These are phyloP conservation scores for Gymnosoma rotundatum DNA, from an alignment of 2,888 invertebrate species.

Conservation along the genomic window DNA sequence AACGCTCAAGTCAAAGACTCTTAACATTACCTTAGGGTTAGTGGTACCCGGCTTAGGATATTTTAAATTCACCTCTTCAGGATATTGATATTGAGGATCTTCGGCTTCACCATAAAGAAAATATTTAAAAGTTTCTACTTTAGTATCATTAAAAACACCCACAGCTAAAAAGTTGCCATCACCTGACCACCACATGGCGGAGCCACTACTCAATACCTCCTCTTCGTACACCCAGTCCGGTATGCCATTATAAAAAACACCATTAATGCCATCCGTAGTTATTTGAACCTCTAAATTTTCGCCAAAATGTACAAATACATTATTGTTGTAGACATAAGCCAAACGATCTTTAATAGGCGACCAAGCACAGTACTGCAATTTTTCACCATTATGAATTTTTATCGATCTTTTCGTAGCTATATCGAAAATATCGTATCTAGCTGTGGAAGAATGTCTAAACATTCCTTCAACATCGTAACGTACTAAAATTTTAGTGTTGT, in stretches of 20 bases:
- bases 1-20: slow-evolving; percentile 84
- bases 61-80: slow-evolving; percentile 85
- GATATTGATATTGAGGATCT: slow-evolving; percentile 86
- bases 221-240: slow-evolving; percentile 98
- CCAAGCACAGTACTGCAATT: slow-evolving; percentile 86
- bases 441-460: slow-evolving; percentile 86
- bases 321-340: slow-evolving; percentile 87
- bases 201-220: slow-evolving; percentile 88
- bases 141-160: slow-evolving; percentile 88
- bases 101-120: slow-evolving; percentile 86
- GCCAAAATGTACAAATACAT: slow-evolving; percentile 84
- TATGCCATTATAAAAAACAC: slow-evolving; percentile 90
- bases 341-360: slow-evolving; percentile 83
- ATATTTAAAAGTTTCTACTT: slow-evolving; percentile 86
- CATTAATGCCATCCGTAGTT: slow-evolving; percentile 85
- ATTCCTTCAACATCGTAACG: slow-evolving; percentile 77
- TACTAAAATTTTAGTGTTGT: slow-evolving; percentile 78
- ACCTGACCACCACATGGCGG: slow-evolving; percentile 91
- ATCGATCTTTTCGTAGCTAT: slow-evolving; percentile 83
- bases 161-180: slow-evolving; percentile 87
- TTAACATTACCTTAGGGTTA: slow-evolving; percentile 88
- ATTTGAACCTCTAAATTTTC: slow-evolving; percentile 81
- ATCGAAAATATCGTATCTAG: slow-evolving; percentile 86
- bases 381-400: slow-evolving; percentile 83
- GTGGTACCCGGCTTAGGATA: slow-evolving; percentile 91